phyloP scores from a whole-genome alignment of 1,140 invertebrate species.

The Luehdorfia chinensis region DNA sequence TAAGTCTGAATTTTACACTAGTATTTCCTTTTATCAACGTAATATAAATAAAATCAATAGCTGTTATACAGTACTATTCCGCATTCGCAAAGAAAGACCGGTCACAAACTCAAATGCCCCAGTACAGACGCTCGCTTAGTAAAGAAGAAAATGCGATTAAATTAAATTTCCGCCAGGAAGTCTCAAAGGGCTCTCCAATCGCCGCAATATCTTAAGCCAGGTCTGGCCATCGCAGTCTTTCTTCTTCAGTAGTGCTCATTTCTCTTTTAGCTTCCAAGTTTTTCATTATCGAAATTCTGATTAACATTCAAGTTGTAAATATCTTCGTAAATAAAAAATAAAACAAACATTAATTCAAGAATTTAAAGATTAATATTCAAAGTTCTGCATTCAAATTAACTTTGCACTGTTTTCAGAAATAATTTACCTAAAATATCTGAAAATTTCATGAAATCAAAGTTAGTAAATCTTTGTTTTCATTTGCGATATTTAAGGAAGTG shows the following conservation, averaged over 20 bases:
- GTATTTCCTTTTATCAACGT: too few relatives aligned
- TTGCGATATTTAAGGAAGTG: too few relatives aligned
- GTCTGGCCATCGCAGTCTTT: constrained; percentile 34
- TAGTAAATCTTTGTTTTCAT: too few relatives aligned
- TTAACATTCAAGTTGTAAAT: neutral
- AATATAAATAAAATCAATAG: too few relatives aligned
- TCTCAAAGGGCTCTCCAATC: constrained; percentile 64
- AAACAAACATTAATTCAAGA: neutral
- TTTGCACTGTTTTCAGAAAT: too few relatives aligned
- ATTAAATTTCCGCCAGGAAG: constrained; percentile 66
- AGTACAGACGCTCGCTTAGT: constrained; percentile 52
- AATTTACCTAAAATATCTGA: too few relatives aligned
- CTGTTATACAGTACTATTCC: neutral
- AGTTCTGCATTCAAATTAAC: too few relatives aligned
- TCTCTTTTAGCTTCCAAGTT: neutral
- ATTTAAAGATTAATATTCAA: too few relatives aligned
- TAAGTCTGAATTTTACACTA: too few relatives aligned
- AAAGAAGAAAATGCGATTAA: constrained; percentile 70
- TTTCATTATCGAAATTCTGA: neutral
- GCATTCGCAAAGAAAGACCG: constrained; percentile 38
- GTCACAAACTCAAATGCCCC: constrained; percentile 40
- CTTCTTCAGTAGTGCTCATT: constrained; percentile 18
- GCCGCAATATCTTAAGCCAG: constrained; percentile 64
- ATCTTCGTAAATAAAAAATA: neutral
- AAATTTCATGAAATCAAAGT: too few relatives aligned